Evolutionary conservation across 2,113 vertebrate genomes (phyloP).

Genomic region (Meles meles): DNA sequence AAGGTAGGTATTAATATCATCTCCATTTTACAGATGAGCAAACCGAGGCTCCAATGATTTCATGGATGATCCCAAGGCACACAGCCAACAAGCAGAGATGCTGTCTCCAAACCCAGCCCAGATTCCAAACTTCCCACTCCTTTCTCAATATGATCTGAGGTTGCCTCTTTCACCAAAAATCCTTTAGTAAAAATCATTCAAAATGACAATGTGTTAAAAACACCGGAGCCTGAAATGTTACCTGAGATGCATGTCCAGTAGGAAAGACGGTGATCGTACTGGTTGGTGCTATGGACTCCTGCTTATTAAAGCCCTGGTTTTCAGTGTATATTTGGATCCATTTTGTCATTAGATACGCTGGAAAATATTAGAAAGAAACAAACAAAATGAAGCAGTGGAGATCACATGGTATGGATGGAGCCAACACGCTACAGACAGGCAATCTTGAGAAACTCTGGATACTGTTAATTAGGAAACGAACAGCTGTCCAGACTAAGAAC

Average conservation of each 20-base stretch:
- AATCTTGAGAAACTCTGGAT: background rate
- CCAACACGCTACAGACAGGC: background rate
- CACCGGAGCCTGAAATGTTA: background rate
- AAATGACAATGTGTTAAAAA: background rate
- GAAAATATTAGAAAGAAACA: background rate
- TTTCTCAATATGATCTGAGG: background rate
- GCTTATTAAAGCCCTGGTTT: background rate
- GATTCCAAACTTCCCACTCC: background rate
- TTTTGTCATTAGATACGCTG: background rate
- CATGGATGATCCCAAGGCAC: background rate
- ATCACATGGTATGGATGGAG: background rate
- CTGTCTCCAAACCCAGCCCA: background rate
- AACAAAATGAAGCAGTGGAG: background rate
- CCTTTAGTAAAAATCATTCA: background rate
- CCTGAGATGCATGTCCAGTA: background rate
- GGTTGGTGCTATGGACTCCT: background rate
- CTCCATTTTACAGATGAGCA: background rate
- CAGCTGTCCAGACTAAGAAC: background rate
- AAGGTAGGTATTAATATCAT: background rate
- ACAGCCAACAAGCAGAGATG: background rate
- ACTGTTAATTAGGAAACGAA: background rate
- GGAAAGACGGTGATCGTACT: background rate
- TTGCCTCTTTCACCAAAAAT: background rate
- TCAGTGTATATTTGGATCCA: background rate
- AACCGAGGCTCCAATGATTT: background rate